Percentiles rank a stretch among this genome's conserved stretches.
Conservation (phyloP, 1,140 invertebrate genomes). For the Tribolium castaneum region DNA sequence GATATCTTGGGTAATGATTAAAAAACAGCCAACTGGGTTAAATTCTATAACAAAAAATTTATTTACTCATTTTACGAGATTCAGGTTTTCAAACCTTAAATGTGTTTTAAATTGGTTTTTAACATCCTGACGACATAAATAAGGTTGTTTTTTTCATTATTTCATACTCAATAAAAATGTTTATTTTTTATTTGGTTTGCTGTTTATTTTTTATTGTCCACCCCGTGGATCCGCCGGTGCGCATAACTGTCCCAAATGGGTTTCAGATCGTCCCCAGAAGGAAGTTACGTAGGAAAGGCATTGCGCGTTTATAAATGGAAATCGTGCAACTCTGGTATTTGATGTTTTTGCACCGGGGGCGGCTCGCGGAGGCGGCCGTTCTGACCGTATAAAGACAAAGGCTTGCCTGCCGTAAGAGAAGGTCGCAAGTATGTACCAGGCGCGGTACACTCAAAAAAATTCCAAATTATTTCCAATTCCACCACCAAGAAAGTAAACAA, state of each 20-base stretch:
- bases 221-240: no score
- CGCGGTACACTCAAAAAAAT: slow-evolving; percentile 3
- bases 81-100: no score
- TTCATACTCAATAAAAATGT: no score
- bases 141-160: no score
- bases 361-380: slow-evolving; percentile 48
- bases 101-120: no score
- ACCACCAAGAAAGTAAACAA: slow-evolving; percentile 25
- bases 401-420: slow-evolving; percentile 49
- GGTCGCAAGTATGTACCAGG: slow-evolving; percentile 40
- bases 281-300: slow-evolving; percentile 17
- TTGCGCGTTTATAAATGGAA: slow-evolving; percentile 18
- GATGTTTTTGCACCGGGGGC: slow-evolving; percentile 45
- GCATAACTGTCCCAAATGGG: slow-evolving; percentile 25
- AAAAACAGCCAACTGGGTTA: no score
- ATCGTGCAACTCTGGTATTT: slow-evolving; percentile 40
- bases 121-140: no score
- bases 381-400: slow-evolving; percentile 45
- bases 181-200: no score
- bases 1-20: no score
- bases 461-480: background rate
- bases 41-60: no score
- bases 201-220: no score
- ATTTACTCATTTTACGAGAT: no score
- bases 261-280: slow-evolving; percentile 5